A percentile compares a stretch with the other conserved stretches of the same genome.
Conservation (phyloP, 2,113 vertebrate genomes). For the Labeo catla region DNA sequence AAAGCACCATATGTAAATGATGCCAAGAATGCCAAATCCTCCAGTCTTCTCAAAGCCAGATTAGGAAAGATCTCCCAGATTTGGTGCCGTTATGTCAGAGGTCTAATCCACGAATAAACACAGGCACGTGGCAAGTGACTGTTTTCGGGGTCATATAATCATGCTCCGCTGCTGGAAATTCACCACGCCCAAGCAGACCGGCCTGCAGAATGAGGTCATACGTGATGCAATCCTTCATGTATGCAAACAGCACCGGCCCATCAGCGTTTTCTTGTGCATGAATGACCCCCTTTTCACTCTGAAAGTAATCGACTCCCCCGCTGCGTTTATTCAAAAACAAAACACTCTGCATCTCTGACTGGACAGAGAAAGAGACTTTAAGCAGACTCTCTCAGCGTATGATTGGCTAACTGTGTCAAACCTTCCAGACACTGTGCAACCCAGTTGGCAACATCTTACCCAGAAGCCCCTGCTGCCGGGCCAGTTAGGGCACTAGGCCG, state of each 20-base stretch:
- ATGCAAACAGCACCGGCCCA: slow-evolving; percentile 8
- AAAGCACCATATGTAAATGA: not conserved
- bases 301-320: not conserved
- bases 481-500: slow-evolving; percentile 35
- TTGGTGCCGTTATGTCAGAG: slow-evolving; percentile 14
- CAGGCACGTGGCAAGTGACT: slow-evolving; percentile 23
- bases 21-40: not conserved
- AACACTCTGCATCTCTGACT: not conserved
- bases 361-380: not conserved
- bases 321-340: not conserved
- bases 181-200: slow-evolving; percentile 20
- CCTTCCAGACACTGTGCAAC: slow-evolving; percentile 3
- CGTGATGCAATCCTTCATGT: slow-evolving; percentile 22
- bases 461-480: slow-evolving; percentile 6
- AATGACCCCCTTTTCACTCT: not conserved
- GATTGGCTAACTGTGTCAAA: slow-evolving; percentile 3
- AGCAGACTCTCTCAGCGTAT: not conserved
- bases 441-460: slow-evolving; percentile 33
- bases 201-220: slow-evolving; percentile 29
- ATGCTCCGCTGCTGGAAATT: slow-evolving; percentile 20
- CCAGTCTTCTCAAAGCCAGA: not conserved
- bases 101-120: slow-evolving; percentile 18
- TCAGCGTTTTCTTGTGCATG: not conserved
- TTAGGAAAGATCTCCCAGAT: slow-evolving; percentile 18
- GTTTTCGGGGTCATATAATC: slow-evolving; percentile 13